Conservation (phyloP, 30 jellyfish, hydroid and myxozoan species). For the Turritopsis dohrnii region DNA sequence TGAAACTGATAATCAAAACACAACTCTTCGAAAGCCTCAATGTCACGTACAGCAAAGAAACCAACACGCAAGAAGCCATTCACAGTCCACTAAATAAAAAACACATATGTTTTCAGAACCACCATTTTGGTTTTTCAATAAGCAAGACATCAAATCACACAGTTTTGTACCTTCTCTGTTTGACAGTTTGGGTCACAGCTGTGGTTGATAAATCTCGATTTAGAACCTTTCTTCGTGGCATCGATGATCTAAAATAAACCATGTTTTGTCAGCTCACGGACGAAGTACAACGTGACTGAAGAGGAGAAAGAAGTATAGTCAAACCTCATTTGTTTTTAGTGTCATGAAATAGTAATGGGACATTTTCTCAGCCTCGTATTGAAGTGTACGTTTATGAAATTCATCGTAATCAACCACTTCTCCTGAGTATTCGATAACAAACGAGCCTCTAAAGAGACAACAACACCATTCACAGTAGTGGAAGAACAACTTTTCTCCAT, state of each 20-base stretch:
- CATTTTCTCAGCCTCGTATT: conserved; percentile 73
- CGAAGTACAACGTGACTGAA: not conserved
- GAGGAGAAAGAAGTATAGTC: not conserved
- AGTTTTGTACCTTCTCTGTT: conserved; percentile 76
- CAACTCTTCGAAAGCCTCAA: conserved; percentile 79
- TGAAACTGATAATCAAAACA: conserved; percentile 94
- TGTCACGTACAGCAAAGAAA: conserved; percentile 80
- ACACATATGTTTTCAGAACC: not conserved
- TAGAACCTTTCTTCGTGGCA: conserved; percentile 85
- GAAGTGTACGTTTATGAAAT: conserved; percentile 75
- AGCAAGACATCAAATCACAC: not conserved
- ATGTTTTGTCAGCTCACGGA: not conserved
- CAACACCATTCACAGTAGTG: not conserved
- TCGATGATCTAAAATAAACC: conserved; percentile 61
- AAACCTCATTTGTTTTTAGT: conserved; percentile 83
- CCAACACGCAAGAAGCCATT: conserved; percentile 97
- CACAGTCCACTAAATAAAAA: conserved; percentile 94
- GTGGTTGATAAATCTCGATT: conserved; percentile 91
- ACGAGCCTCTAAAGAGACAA: conserved; percentile 62
- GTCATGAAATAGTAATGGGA: conserved; percentile 91
- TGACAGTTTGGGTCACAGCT: conserved; percentile 96
- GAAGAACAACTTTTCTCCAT: not conserved
- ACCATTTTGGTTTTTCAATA: not conserved
- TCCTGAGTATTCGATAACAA: conserved; percentile 92
- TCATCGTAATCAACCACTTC: conserved; percentile 91